Base-by-base conservation (phyloP, 2,113 vertebrate species). In the Lophius piscatorius region DNA sequence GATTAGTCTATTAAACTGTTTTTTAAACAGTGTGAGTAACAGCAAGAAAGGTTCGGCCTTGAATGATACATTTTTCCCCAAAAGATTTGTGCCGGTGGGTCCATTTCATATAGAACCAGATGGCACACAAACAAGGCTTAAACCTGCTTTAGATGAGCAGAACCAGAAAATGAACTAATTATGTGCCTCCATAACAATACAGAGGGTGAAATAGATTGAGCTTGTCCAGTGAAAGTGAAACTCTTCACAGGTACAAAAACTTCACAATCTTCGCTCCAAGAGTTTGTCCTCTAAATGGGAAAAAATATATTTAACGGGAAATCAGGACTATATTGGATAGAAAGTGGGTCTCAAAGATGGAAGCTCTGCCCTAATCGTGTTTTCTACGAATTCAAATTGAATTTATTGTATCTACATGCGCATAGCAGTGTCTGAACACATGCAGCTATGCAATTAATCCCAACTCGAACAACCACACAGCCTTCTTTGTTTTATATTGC, bases 401-500 rank as follows among this genome's bases (percentile, higher is more conserved):
- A 17, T 2, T 68, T 10, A 11, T 39, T 33, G 9, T 31, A 16
- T 9, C 14, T 52, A 12, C n/a, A 18, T 41, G 22, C 0, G 11
- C 60, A 22, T 14, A 48, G 31, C 49, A 38, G 22, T 29, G 55
- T 28, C 46, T 41, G 44, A 62, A 63, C 35, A 29, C 23, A 29
- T 39, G 9, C 13, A 48, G 2, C 12, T 26, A 16, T 29, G 41
- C 31, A 17, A 23, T 31, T 21, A 51, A 20, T 20, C 34, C 48
- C 33, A 48, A 35, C 18, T 3, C 26, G 54, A 61, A 56, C 26
- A 34, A 41, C 58, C 16, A 35, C 17, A n/a, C 54, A 28, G 47
- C 28, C 28, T 11, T 47, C 49, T 65, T 34, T 34, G 41, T 33
- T 70, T 52, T 55, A 21, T 31, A 31, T 58, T n/a, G 36, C 58